These are phyloP conservation scores for Spheniscus mendiculus DNA, from an alignment of 2,113 vertebrate genomes.

Conservation along the genomic window DNA sequence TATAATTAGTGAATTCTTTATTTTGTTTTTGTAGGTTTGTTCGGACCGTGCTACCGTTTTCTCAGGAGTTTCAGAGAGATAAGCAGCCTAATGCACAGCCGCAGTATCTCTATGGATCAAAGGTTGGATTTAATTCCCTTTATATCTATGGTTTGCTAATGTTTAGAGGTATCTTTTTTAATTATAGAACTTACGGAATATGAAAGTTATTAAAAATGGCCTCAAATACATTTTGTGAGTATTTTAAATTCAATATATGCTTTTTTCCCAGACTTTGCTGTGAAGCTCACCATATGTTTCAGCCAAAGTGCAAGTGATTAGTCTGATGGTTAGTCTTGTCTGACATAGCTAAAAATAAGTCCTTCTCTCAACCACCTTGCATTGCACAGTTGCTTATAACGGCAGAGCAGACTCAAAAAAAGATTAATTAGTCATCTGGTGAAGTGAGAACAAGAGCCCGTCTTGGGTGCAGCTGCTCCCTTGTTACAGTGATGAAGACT, in stretches of 20 bases:
- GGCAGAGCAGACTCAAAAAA: background rate
- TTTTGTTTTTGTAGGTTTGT: conserved; percentile 79
- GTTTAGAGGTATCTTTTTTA: background rate
- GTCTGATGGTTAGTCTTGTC: background rate
- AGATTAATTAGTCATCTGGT: background rate
- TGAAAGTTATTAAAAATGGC: background rate
- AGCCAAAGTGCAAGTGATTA: background rate
- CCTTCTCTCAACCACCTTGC: background rate
- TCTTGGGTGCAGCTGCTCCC: background rate
- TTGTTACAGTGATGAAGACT: background rate
- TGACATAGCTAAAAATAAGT: background rate
- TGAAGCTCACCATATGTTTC: background rate
- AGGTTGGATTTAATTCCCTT: conserved; percentile 72
- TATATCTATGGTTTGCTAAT: background rate
- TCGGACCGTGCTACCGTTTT: conserved; percentile 86
- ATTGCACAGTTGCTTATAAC: background rate
- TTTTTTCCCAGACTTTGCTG: background rate
- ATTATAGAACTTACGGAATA: background rate
- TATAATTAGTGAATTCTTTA: background rate
- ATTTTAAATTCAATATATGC: background rate
- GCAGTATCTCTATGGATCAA: conserved; percentile 87
- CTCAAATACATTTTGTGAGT: background rate
- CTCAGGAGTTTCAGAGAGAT: conserved; percentile 90
- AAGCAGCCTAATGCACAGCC: conserved; percentile 91
- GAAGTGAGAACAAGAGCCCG: background rate